Conservation (phyloP, 2,888 invertebrate species). For the Cataglyphis albicans region DNA sequence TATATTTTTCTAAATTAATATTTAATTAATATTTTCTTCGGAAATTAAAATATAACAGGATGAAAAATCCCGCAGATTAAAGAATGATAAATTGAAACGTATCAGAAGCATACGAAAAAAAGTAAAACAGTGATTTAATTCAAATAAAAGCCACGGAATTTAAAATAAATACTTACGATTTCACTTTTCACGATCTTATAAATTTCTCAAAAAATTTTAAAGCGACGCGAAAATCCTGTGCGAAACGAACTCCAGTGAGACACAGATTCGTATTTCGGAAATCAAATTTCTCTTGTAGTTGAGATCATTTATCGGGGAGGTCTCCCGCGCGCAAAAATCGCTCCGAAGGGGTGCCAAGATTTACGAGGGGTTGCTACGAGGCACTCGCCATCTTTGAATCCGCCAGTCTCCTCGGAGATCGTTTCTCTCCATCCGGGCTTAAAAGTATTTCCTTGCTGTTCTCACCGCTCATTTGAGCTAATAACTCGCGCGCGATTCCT, state of each 20-base stretch:
- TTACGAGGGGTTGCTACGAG: slow-evolving; percentile 24
- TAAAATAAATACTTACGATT: background rate
- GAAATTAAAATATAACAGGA: background rate
- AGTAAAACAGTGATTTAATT: background rate
- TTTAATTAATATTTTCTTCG: background rate
- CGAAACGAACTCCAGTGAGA: background rate
- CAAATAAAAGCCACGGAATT: background rate
- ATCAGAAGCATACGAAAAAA: background rate
- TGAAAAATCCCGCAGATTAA: background rate
- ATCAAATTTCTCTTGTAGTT: slow-evolving; percentile 1
- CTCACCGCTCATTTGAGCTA: slow-evolving; percentile 60
- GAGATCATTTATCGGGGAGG: background rate
- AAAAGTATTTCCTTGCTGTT: slow-evolving; percentile 66
- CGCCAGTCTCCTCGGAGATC: slow-evolving; percentile 40
- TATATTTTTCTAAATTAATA: background rate
- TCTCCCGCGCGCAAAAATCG: slow-evolving; percentile 13
- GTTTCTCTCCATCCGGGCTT: slow-evolving; percentile 55
- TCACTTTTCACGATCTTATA: background rate
- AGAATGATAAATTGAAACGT: background rate
- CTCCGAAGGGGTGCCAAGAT: slow-evolving; percentile 10
- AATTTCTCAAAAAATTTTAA: background rate
- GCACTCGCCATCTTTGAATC: slow-evolving; percentile 35
- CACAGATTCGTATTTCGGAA: background rate
- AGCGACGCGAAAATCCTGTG: background rate
- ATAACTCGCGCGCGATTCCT: slow-evolving; percentile 51